phyloP scores from a whole-genome alignment of 2,113 vertebrate genomes.

The Guaruba guarouba region DNA sequence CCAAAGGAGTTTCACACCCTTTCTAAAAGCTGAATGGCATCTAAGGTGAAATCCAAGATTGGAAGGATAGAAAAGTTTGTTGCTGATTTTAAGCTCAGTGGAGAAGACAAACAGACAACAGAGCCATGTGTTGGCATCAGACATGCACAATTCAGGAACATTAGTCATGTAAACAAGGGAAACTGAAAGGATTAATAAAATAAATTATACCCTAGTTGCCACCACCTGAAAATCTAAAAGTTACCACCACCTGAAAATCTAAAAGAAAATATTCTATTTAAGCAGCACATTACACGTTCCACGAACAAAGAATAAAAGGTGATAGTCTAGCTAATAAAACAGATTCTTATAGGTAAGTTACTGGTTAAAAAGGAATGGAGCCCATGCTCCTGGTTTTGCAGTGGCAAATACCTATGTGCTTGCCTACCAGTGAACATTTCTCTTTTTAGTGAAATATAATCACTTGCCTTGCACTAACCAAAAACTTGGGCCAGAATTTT shows the following conservation, averaged over 20 bases:
- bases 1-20: slow-evolving; percentile 50
- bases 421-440: background rate
- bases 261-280: slow-evolving; percentile 64
- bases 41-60: slow-evolving; percentile 46
- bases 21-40: slow-evolving; percentile 36
- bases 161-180: slow-evolving; percentile 66
- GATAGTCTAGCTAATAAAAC: slow-evolving; percentile 16
- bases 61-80: slow-evolving; percentile 50
- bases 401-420: background rate
- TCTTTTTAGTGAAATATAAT: background rate
- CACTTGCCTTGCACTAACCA: background rate
- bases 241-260: slow-evolving; percentile 41
- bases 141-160: slow-evolving; percentile 34
- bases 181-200: slow-evolving; percentile 62
- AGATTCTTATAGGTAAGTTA: background rate
- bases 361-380: background rate
- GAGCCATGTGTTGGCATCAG: slow-evolving; percentile 45
- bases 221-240: slow-evolving; percentile 46
- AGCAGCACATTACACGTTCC: background rate
- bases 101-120: slow-evolving; percentile 54
- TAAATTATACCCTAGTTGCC: slow-evolving; percentile 57
- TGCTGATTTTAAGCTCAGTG: slow-evolving; percentile 64
- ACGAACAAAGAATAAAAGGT: slow-evolving; percentile 42
- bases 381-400: background rate
- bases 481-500: background rate